These are phyloP conservation scores for Lymantria dispar DNA, from an alignment of 2,888 invertebrate species.

Conservation along the genomic window DNA sequence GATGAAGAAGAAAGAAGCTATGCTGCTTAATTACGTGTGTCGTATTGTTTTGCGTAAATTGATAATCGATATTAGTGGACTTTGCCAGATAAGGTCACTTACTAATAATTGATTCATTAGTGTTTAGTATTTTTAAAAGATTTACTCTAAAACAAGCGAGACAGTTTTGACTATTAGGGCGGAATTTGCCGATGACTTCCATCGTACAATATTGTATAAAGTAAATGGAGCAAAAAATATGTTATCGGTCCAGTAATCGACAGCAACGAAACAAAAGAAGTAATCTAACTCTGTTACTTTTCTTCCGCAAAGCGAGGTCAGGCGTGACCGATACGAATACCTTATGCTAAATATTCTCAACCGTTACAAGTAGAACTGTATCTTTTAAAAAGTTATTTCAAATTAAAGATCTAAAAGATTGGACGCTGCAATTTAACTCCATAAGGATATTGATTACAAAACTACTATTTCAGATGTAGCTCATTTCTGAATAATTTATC, in stretches of 20 bases:
- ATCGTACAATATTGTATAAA: constrained; percentile 34
- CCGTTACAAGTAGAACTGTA: constrained; percentile 37
- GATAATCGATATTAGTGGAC: too few species aligned
- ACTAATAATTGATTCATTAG: too few species aligned
- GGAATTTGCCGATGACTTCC: constrained; percentile 23
- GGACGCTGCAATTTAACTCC: constrained; percentile 27
- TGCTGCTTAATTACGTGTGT: background rate
- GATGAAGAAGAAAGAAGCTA: background rate
- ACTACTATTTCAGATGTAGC: constrained; percentile 30
- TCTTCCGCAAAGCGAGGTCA: constrained; percentile 76
- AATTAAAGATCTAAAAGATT: constrained; percentile 29
- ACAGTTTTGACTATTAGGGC: constrained; percentile 10
- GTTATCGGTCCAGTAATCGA: constrained; percentile 45
- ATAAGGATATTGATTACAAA: constrained; percentile 27
- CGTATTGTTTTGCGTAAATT: too few species aligned
- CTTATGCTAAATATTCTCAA: constrained; percentile 49
- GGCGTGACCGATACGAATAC: constrained; percentile 69
- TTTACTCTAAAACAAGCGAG: background rate
- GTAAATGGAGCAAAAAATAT: constrained; percentile 53
- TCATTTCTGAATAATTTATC: constrained; percentile 15
- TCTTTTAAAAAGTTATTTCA: constrained; percentile 24
- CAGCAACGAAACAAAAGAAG: constrained; percentile 65
- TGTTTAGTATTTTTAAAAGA: too few species aligned
- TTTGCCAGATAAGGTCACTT: too few species aligned
- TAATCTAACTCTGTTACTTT: constrained; percentile 61